phyloP scores from a whole-genome alignment of 1,140 invertebrate species.

The Theocolax elegans region DNA sequence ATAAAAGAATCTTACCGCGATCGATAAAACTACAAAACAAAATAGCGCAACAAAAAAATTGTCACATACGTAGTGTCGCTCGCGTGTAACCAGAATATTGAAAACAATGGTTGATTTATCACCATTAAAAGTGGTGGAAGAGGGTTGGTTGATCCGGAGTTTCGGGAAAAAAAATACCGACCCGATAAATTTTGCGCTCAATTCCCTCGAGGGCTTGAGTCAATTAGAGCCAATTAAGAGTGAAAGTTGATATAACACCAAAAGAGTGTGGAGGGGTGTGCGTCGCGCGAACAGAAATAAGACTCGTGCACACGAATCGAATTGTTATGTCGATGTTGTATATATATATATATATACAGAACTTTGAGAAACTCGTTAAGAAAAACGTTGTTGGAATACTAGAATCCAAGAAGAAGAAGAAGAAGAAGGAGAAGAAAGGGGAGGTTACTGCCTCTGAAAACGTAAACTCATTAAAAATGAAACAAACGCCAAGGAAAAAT shows the following conservation, averaged over 20 bases:
- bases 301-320: slow-evolving; percentile 2
- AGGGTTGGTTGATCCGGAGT: slow-evolving; percentile 7
- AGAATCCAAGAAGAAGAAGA: no score
- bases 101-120: slow-evolving; percentile 31
- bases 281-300: background rate
- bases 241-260: slow-evolving; percentile 40
- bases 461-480: slow-evolving; percentile 33
- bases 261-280: slow-evolving; percentile 1
- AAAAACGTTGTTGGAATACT: slow-evolving; percentile 26
- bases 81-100: slow-evolving; percentile 19
- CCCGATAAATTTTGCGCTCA: slow-evolving; percentile 42
- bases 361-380: slow-evolving; percentile 36
- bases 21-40: no score
- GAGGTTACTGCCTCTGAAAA: background rate
- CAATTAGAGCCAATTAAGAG: slow-evolving; percentile 43
- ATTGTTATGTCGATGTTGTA: slow-evolving; percentile 8
- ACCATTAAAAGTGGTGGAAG: background rate
- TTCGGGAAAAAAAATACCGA: no score
- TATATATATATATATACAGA: background rate
- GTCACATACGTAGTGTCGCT: no score
- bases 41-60: no score
- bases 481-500: background rate
- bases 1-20: no score
- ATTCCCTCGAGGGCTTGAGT: slow-evolving; percentile 38
- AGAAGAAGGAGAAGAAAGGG: no score